These are phyloP conservation scores for Tenthredo amoena DNA, from an alignment of 2,888 invertebrate genomes.

Conservation along the genomic window DNA sequence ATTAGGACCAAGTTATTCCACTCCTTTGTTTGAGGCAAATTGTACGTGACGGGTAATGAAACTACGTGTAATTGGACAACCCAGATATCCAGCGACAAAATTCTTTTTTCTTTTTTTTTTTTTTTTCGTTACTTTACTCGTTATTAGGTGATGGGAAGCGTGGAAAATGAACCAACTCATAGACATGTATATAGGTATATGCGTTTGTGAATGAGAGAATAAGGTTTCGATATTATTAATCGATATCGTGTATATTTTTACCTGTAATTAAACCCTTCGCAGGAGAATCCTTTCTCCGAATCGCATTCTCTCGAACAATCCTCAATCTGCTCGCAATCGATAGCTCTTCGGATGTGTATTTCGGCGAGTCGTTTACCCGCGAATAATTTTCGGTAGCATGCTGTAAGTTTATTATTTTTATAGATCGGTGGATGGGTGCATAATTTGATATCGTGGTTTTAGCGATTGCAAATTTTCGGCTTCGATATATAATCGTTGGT, in stretches of 20 bases:
- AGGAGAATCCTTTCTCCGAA: conserved; percentile 86
- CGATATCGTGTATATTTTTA: conserved; percentile 67
- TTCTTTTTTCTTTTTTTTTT: neutral
- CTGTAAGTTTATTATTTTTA: conserved; percentile 78
- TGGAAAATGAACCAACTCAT: conserved; percentile 26
- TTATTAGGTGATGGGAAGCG: conserved; percentile 3
- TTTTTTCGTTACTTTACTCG: neutral
- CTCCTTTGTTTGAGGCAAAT: conserved; percentile 59
- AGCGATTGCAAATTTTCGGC: neutral
- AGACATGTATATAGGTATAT: neutral
- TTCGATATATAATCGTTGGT: neutral
- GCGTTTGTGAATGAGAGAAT: neutral
- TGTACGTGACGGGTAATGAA: conserved; percentile 62
- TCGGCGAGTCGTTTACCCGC: conserved; percentile 87
- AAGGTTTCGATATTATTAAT: neutral
- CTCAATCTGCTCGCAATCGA: conserved; percentile 86
- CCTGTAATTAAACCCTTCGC: conserved; percentile 92
- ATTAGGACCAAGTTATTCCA: neutral
- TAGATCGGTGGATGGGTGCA: neutral
- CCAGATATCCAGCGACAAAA: conserved; percentile 58
- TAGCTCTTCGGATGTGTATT: conserved; percentile 84
- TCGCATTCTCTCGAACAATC: conserved; percentile 89
- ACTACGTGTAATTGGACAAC: conserved; percentile 59
- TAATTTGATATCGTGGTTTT: neutral
- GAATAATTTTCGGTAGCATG: conserved; percentile 88